Percentiles rank a stretch among this genome's conserved stretches.
Evolutionary conservation across 2,888 invertebrate genomes (phyloP).

Genomic region (Melipona beecheii): DNA sequence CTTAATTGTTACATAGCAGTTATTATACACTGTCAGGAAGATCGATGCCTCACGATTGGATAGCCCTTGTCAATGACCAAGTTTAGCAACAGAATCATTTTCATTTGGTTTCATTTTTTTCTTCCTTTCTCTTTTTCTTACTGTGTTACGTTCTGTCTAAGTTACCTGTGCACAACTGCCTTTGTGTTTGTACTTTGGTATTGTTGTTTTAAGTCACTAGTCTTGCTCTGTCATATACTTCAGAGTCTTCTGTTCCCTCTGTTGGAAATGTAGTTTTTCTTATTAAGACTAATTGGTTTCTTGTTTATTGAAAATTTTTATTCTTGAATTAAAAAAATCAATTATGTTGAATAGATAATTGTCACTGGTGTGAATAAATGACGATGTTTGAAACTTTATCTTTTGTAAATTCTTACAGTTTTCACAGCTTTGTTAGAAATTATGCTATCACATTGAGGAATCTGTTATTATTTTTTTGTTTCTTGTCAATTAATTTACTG

Average conservation of each 20-base stretch:
- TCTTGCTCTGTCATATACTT: constrained; percentile 13
- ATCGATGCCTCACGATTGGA: constrained; percentile 52
- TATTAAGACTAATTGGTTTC: constrained; percentile 1
- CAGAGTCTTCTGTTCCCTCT: neutral
- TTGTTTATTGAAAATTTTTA: constrained; percentile 1
- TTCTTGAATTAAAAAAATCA: neutral
- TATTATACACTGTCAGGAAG: constrained; percentile 23
- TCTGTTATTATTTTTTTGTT: neutral
- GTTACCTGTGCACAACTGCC: constrained; percentile 26
- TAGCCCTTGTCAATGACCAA: constrained; percentile 57
- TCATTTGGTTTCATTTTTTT: constrained; percentile 25
- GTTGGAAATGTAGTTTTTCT: neutral
- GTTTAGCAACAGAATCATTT: constrained; percentile 51
- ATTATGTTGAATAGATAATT: neutral
- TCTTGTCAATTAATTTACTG: neutral
- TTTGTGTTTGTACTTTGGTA: constrained; percentile 31
- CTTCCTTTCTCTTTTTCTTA: neutral
- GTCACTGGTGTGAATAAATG: neutral
- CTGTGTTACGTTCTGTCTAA: constrained; percentile 29
- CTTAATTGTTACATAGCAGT: constrained; percentile 18
- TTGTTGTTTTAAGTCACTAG: constrained; percentile 12
- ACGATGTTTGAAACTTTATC: neutral
- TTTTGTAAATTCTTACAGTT: neutral
- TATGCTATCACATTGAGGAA: neutral
- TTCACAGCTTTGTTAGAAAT: neutral